phyloP scores from a whole-genome alignment of 1,140 invertebrate genomes.

The Trichoplusia ni region DNA sequence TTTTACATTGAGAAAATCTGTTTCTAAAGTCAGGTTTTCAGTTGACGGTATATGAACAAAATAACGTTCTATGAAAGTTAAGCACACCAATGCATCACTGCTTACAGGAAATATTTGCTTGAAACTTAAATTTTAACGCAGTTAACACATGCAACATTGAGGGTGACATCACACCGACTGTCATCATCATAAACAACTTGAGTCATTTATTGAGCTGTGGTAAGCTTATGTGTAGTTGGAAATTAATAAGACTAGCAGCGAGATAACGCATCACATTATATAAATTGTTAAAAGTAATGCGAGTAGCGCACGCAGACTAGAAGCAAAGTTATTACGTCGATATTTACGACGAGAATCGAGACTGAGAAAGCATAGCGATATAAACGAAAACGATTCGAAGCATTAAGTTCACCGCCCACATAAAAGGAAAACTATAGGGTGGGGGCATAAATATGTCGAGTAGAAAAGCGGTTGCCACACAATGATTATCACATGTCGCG shows the following conservation, averaged over 20 bases:
- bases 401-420: background rate
- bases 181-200: constrained; percentile 20
- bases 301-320: too few species aligned
- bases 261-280: background rate
- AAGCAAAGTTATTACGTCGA: too few species aligned
- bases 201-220: constrained; percentile 14
- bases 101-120: background rate
- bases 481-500: constrained; percentile 38
- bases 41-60: too few species aligned
- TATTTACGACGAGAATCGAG: background rate
- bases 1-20: too few species aligned
- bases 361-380: too few species aligned
- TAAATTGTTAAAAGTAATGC: background rate
- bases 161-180: constrained; percentile 23
- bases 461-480: constrained; percentile 35
- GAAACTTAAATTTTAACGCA: background rate
- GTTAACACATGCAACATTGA: background rate
- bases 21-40: too few species aligned
- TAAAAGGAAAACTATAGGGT: constrained; percentile 4
- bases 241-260: background rate
- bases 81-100: background rate
- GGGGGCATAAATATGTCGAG: constrained; percentile 25
- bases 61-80: background rate
- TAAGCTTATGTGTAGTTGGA: background rate
- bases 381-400: background rate